A percentile compares a stretch with the other conserved stretches of the same genome.
Evolutionary conservation across 2,888 invertebrate species (phyloP).

Genomic region (Alviniconcha strummeri): DNA sequence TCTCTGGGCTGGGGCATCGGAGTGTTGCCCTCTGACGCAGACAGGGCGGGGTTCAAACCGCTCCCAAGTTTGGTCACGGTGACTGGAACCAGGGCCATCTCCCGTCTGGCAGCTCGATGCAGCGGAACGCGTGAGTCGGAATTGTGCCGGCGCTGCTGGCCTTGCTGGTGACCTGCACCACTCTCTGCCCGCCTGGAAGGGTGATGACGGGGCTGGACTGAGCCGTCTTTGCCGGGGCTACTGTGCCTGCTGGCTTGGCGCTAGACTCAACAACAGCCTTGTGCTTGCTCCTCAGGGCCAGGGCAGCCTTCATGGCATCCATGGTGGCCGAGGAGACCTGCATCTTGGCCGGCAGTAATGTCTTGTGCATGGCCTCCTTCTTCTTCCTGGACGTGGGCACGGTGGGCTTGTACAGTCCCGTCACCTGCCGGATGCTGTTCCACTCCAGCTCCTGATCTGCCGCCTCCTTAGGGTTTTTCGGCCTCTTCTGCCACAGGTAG

Average conservation of each 20-base stretch:
- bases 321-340: background rate
- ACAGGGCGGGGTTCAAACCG: too few relatives aligned
- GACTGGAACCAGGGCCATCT: background rate
- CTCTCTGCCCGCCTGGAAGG: background rate
- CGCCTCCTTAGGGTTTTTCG: background rate
- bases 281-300: background rate
- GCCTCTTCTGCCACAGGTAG: background rate
- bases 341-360: background rate
- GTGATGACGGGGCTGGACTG: too few relatives aligned
- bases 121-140: background rate
- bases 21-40: too few relatives aligned
- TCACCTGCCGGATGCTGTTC: constrained; percentile 4
- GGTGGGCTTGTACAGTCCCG: background rate
- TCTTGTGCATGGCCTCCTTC: background rate
- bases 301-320: background rate
- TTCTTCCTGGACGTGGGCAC: background rate
- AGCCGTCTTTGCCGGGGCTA: too few relatives aligned
- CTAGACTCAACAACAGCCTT: background rate
- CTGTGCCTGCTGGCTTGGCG: background rate
- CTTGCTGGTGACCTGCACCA: background rate
- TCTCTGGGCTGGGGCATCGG: too few relatives aligned
- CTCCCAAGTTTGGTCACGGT: background rate
- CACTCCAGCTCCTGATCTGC: background rate
- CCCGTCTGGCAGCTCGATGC: background rate
- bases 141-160: background rate